Evolutionary conservation across 2,888 invertebrate species (phyloP).

Genomic region (Iselma pallidipennis): DNA sequence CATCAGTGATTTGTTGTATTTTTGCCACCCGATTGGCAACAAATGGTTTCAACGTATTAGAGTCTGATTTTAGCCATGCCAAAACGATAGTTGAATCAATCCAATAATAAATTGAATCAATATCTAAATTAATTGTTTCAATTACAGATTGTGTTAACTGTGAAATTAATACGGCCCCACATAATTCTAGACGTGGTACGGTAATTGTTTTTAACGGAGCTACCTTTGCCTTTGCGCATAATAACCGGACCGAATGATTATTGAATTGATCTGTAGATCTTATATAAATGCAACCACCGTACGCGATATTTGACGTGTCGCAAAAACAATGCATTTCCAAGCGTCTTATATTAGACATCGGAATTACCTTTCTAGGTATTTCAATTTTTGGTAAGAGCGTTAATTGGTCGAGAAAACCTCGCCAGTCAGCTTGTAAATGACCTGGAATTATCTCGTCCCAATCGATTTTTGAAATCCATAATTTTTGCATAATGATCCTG

Average conservation of each 20-base stretch:
- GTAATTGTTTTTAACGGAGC: conserved; percentile 1
- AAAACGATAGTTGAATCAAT: conserved; percentile 15
- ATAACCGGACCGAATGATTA: not conserved
- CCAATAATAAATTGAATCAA: not conserved
- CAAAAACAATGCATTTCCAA: not conserved
- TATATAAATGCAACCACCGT: conserved; percentile 6
- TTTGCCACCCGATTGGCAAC: conserved; percentile 19
- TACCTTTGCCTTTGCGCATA: conserved; percentile 1
- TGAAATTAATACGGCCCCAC: conserved; percentile 13
- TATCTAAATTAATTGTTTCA: not conserved
- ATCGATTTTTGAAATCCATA: conserved; percentile 8
- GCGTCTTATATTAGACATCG: too few species aligned
- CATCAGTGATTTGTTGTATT: conserved; percentile 1
- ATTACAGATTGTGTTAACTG: conserved; percentile 2
- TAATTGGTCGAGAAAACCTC: too few species aligned
- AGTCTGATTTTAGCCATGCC: conserved; percentile 2
- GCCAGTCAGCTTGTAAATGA: too few species aligned
- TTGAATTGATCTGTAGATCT: not conserved
- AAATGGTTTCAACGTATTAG: conserved; percentile 10
- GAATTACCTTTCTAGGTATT: too few species aligned
- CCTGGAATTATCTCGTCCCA: conserved; percentile 10
- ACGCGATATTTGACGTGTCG: not conserved
- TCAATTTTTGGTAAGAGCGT: too few species aligned
- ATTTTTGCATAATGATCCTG: conserved; percentile 11
- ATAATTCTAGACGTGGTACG: conserved; percentile 1